Conservation (phyloP, 2,113 vertebrate genomes). For the Microtus montanus region DNA sequence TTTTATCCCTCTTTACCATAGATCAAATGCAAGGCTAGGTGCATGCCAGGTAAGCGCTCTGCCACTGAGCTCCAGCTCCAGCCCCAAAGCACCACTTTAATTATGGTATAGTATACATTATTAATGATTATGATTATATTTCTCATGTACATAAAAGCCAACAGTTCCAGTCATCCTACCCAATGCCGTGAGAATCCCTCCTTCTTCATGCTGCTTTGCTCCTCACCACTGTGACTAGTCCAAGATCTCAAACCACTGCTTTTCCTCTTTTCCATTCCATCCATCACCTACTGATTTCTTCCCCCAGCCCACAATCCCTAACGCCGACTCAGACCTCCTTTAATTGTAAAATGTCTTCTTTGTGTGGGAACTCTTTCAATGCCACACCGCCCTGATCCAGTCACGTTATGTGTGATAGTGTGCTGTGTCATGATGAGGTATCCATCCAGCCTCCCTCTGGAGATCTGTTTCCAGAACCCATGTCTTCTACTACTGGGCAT, state of each 20-base stretch:
- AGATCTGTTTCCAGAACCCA: background rate
- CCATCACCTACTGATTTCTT: background rate
- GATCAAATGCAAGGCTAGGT: background rate
- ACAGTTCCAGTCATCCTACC: background rate
- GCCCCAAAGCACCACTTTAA: background rate
- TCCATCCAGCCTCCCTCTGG: background rate
- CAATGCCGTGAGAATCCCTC: background rate
- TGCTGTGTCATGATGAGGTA: background rate
- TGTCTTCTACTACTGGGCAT: background rate
- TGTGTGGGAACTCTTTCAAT: background rate
- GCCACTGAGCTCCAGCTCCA: background rate
- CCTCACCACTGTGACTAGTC: background rate
- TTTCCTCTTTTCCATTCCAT: too few species aligned
- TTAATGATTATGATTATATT: constrained; percentile 18
- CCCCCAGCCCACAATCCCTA: background rate
- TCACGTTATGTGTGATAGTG: background rate
- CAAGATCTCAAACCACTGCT: background rate
- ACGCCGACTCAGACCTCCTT: background rate
- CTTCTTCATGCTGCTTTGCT: background rate
- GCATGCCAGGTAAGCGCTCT: background rate
- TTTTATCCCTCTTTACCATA: background rate
- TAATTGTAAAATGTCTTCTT: background rate
- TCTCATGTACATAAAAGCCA: background rate
- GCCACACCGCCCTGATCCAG: background rate
- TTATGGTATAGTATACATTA: too few species aligned